Evolutionary conservation across 1,140 invertebrate species (phyloP), one percentile per base, ranked within the genome.

Genomic region (Globodera rostochiensis): DNA sequence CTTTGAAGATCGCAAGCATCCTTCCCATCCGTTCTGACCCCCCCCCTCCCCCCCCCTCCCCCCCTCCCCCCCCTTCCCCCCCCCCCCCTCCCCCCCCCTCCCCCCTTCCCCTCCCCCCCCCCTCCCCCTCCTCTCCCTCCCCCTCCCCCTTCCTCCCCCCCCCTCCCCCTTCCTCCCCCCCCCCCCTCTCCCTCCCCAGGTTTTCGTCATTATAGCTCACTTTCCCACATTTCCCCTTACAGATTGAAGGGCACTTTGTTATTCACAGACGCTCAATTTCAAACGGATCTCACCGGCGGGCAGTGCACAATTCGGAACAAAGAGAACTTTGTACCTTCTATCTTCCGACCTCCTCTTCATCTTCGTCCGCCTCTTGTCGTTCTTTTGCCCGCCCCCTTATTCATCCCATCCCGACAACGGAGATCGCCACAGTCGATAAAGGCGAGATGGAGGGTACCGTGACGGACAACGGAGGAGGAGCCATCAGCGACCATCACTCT

Each of bases 381-480:
- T 71, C 69, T 71, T 0, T 71, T 25, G 25, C 69, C 69, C 21
- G 9, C 15, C 69, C 69, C 69, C 11, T 25, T 25, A 4, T 71
- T 71, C 69, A 13, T 21, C 69, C 19, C 69, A 71, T 71, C 69
- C 69, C 25, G 69, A 71, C 25, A 71, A 47, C 69, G 69, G 69
- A 71, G 69, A 71, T 71, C 69, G 69, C 69, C 69, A 71, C 25
- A 71, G 21, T 71, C 19, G 69, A 71, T 71, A 71, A 71, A 0
- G 57, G 5, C 15, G 13, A 60, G 57, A 60, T 60, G 57, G 57
- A 60, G 15, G 15, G 57, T 11, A 60, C 15, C 57, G 11, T 53
- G 50, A 53, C 50, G 50, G 50, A 53, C 50, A 53, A 53, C 50
- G 50, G 57, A 60, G 57, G 57, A 60, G 57, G 57, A 60, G 57